Base-by-base conservation (phyloP, 2,888 invertebrate species). In the Chloromyia formosa region DNA sequence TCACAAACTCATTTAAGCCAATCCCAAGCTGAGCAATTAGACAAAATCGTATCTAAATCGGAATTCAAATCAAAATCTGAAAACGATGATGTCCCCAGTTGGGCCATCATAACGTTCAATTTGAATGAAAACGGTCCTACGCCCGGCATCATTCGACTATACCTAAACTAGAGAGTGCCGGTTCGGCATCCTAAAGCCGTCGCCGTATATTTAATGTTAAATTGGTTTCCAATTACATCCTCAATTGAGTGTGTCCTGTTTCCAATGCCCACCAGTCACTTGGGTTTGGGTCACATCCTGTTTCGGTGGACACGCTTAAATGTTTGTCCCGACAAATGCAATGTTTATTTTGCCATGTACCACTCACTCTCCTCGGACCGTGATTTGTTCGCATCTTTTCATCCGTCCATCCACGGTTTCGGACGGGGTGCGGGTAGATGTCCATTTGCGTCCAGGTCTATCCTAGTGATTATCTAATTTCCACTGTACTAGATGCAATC, bases 161-260 rank as follows among this genome's bases (percentile, higher is more conserved):
- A 12, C 27, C 1, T 14, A 14, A 16, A 40, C 56, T 23, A 14
- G 20, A 20, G 58, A 12, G 14, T 20, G 12, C 14, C 35, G 14
- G 9, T 35, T 16, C 35, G 14, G 5, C 56, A 45, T 27, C 54
- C 54, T 54, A 56, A 2, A 12, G n/a, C 35, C 27, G 61, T 35
- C 12, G 35, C 35, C 27, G 61, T 35, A 64, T 16, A 56, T 54
- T 71, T 56, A 56, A 71, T 69, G 69, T 56, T 69, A 71, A 71
- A 71, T 71, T 71, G 71, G 58, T 71, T 71, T 71, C 71, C 71
- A 71, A 71, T 71, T 71, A 71, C 71, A 56, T 71, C 56, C 71
- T 40, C 71, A 71, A 71, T 71, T 71, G 69, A 69, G 54, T 69
- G 69, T 69, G 58, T 71, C 58, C 58, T 69, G 54, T 69, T 69